phyloP scores from a whole-genome alignment of 2,888 invertebrate species.

The Synanthedon vespiformis region DNA sequence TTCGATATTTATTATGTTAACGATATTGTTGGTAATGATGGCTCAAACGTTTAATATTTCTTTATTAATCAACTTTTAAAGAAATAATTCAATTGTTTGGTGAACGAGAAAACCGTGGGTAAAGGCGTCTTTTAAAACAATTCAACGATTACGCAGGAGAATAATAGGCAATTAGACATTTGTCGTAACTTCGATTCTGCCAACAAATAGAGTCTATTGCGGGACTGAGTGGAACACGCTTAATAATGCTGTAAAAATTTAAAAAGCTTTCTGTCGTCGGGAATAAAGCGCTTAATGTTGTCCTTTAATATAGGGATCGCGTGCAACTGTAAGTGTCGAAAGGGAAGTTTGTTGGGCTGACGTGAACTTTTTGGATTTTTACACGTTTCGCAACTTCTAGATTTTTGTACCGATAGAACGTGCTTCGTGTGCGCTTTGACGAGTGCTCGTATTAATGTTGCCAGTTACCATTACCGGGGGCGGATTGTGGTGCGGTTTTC shows the following conservation, averaged over 20 bases:
- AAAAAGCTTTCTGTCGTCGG: conserved; percentile 17
- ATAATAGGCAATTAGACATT: not conserved
- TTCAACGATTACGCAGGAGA: no score
- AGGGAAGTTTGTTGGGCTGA: conserved; percentile 17
- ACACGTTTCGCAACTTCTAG: not conserved
- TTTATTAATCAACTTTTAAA: no score
- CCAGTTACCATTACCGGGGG: not conserved
- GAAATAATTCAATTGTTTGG: no score
- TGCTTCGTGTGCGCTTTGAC: not conserved
- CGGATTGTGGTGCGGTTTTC: not conserved
- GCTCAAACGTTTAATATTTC: no score
- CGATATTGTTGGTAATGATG: no score
- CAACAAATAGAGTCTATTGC: not conserved
- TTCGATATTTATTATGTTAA: no score
- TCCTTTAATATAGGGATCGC: conserved; percentile 28
- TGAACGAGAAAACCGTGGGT: no score
- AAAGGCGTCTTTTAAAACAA: no score
- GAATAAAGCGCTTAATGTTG: conserved; percentile 14
- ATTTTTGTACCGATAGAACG: not conserved
- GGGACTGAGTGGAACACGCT: conserved; percentile 1
- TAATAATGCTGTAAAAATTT: conserved; percentile 16
- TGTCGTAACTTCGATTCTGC: not conserved
- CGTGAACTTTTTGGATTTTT: conserved; percentile 8
- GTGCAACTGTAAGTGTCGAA: conserved; percentile 23
- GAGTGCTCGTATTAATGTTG: not conserved